Base-by-base conservation (phyloP, 2,113 vertebrate species). In the Apeltes quadracus region DNA sequence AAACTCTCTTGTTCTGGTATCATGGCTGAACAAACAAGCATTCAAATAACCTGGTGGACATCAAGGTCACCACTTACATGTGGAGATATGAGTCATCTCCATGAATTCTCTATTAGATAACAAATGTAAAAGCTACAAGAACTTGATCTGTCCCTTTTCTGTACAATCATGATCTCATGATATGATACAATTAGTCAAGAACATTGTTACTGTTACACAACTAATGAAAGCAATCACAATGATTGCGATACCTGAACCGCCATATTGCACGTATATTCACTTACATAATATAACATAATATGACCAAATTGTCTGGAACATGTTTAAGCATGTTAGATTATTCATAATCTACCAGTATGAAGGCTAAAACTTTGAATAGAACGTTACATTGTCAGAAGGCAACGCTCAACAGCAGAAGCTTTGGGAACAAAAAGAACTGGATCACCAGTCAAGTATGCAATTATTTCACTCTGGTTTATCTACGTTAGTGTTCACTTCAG, bases 401-500 rank as follows among this genome's bases (percentile, higher is more conserved):
- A 27, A 66, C 15, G 29, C 5, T 55, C 48, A 15, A 58, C 51
- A 51, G 20, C 50, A 62, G 61, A 36, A 44, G 46, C 7, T 29
- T 13, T 10, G n/a, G 54, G 5, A 29, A 29, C 34, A 22, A 20
- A 48, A 22, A 58, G 38, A 27, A 48, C 23, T 65, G 57, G 22
- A 69, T 58, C 9, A 10, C 36, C 34, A 43, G 72, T 79, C 61
- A 70, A 73, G 80, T 72, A 76, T 84, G 74, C 13, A 79, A 11
- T 72, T 48, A 65, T 80, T 74, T 71, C 59, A 72, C 56, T 78
- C n/a, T 79, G 65, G 15, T 69, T 77, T 69, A 76, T 57, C 72
- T 16, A 74, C 69, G 51, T 61, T 41, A 39, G 59, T 48, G 69
- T 63, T 5, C 69, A 71, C 62, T 62, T 72, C 18, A 0, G 20